Evolutionary conservation across 2,888 invertebrate species (phyloP).

Genomic region (Pycnomerus fuliginosus): DNA sequence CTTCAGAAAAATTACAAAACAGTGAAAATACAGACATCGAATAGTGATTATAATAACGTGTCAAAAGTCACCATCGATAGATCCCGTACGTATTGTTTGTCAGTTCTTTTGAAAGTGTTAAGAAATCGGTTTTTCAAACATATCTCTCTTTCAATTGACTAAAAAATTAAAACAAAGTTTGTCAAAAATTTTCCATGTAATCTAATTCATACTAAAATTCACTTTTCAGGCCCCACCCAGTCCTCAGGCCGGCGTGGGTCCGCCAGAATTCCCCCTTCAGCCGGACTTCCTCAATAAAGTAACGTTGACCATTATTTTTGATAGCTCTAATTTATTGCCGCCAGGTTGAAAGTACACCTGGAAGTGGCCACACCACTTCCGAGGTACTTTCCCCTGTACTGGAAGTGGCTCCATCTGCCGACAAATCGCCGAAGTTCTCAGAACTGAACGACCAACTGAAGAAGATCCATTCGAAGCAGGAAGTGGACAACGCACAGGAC

Average conservation of each 20-base stretch:
- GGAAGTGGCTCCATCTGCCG: conserved; percentile 32
- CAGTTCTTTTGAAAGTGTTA: no score
- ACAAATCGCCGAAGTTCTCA: conserved; percentile 46
- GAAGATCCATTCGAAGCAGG: conserved; percentile 58
- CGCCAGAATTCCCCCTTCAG: conserved; percentile 42
- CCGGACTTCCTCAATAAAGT: conserved; percentile 11
- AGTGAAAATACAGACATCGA: no score
- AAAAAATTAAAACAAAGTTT: no score
- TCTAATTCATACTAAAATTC: conserved; percentile 1
- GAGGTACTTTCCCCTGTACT: conserved; percentile 48
- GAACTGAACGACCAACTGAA: conserved; percentile 63
- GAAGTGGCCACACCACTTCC: conserved; percentile 44
- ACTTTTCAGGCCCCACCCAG: conserved; percentile 60
- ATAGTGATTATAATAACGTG: no score
- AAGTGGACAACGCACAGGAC: conserved; percentile 26
- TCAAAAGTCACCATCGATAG: no score
- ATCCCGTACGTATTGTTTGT: no score
- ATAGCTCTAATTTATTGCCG: conserved; percentile 27
- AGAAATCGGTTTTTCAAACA: no score
- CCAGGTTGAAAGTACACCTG: conserved; percentile 40
- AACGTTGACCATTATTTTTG: conserved; percentile 25
- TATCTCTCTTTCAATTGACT: no score
- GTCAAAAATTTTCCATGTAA: neutral
- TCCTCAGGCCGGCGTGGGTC: conserved; percentile 58
- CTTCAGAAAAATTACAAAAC: no score